These are phyloP conservation scores for Erythrocercus mccallii DNA, from an alignment of 2,113 vertebrate genomes.

Conservation along the genomic window DNA sequence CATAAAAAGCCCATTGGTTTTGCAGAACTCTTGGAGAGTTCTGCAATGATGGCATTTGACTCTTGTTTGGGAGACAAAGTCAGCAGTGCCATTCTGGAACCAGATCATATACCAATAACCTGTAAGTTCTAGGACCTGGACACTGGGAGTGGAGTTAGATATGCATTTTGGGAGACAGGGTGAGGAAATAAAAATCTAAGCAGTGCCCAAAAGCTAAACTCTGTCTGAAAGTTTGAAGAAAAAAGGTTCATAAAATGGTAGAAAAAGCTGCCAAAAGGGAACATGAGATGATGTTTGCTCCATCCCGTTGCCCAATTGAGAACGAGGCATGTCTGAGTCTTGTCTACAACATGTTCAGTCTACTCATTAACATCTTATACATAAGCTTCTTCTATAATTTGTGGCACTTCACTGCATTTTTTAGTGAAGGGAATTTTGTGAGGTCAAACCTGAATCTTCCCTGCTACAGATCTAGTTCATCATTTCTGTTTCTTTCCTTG, in stretches of 20 bases:
- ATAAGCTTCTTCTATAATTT: neutral
- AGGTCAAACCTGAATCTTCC: neutral
- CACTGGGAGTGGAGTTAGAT: neutral
- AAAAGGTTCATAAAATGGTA: neutral
- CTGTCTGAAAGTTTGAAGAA: neutral
- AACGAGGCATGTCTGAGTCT: neutral
- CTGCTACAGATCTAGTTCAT: neutral
- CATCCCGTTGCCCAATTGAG: accelerated
- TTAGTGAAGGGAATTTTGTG: neutral
- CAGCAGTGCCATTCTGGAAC: neutral
- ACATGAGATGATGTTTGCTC: neutral
- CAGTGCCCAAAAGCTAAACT: neutral
- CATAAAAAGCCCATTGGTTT: neutral
- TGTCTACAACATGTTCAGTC: neutral
- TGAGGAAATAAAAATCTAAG: neutral
- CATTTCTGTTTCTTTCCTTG: neutral
- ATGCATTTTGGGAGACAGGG: neutral
- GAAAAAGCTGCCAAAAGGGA: neutral
- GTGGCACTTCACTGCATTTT: neutral
- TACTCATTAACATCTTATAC: neutral
- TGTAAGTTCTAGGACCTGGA: neutral
- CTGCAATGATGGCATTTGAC: neutral
- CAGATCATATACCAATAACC: neutral
- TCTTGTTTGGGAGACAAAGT: neutral
- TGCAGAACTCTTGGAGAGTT: neutral